Evolutionary conservation across 2,113 vertebrate species (phyloP).

Genomic region (Varanus komodoensis): DNA sequence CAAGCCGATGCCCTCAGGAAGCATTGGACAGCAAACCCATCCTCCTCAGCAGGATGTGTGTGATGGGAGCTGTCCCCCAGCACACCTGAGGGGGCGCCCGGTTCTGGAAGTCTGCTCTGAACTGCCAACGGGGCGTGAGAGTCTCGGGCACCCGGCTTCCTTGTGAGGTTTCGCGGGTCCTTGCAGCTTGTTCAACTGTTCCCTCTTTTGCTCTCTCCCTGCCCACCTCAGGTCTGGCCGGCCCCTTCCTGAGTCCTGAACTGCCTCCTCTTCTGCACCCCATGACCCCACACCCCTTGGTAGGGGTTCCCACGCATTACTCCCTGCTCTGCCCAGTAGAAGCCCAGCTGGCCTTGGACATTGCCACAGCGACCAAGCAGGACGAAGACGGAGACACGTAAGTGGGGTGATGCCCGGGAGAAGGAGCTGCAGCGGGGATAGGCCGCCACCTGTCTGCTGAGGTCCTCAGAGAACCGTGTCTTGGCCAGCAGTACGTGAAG

Average conservation of each 20-base stretch:
- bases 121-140: background rate
- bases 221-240: background rate
- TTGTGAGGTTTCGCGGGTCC: background rate
- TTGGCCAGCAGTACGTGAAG: background rate
- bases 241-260: slow-evolving; percentile 1
- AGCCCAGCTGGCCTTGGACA: slow-evolving; percentile 44
- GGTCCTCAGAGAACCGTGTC: too few relatives aligned
- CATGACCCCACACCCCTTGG: background rate
- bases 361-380: slow-evolving; percentile 75
- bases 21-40: too few relatives aligned
- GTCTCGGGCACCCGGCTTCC: too few relatives aligned
- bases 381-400: slow-evolving; percentile 87
- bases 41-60: too few relatives aligned
- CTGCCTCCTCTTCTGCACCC: slow-evolving; percentile 10
- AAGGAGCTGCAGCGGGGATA: background rate
- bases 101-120: too few relatives aligned
- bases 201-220: background rate
- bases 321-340: slow-evolving; percentile 15
- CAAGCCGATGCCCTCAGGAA: too few relatives aligned
- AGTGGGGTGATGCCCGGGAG: slow-evolving; percentile 36
- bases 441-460: background rate
- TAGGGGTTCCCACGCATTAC: background rate
- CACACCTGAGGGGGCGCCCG: too few relatives aligned
- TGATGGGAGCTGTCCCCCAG: too few relatives aligned
- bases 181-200: too few relatives aligned